Evolutionary conservation across 92 coral and sea anemone species (phyloP).

Genomic region (Blastomussa wellsi): DNA sequence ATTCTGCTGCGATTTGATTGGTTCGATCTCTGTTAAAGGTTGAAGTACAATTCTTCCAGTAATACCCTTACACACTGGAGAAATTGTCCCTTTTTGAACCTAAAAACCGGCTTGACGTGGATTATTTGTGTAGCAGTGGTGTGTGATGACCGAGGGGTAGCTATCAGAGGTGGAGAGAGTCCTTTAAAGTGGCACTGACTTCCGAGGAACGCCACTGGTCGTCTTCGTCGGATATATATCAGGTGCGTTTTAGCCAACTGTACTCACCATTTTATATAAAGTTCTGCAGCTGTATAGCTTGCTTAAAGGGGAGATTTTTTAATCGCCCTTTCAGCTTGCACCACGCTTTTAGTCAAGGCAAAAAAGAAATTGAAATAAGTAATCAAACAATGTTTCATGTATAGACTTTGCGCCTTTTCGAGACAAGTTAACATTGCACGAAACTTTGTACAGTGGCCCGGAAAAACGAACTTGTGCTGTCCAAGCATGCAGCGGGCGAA

Average conservation of each 20-base stretch:
- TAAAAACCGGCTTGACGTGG: background rate
- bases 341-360: too few relatives aligned
- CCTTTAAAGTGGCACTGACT: background rate
- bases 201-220: background rate
- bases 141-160: background rate
- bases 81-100: background rate
- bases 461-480: too few relatives aligned
- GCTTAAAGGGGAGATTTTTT: too few relatives aligned
- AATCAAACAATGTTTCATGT: too few relatives aligned
- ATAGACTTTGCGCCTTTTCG: too few relatives aligned
- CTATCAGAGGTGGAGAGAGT: background rate
- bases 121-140: background rate
- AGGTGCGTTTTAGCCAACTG: background rate
- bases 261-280: too few relatives aligned
- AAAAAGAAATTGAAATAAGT: too few relatives aligned
- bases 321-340: too few relatives aligned
- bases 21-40: background rate
- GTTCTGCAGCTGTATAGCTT: too few relatives aligned
- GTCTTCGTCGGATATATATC: background rate
- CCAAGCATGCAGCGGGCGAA: too few relatives aligned
- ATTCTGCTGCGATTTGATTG: constrained; percentile 16
- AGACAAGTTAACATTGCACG: background rate
- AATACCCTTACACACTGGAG: background rate
- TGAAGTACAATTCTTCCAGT: background rate
- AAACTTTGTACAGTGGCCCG: background rate